phyloP scores from a whole-genome alignment of 2,797 vertebrate genomes.

The Hoplostethus atlanticus region DNA sequence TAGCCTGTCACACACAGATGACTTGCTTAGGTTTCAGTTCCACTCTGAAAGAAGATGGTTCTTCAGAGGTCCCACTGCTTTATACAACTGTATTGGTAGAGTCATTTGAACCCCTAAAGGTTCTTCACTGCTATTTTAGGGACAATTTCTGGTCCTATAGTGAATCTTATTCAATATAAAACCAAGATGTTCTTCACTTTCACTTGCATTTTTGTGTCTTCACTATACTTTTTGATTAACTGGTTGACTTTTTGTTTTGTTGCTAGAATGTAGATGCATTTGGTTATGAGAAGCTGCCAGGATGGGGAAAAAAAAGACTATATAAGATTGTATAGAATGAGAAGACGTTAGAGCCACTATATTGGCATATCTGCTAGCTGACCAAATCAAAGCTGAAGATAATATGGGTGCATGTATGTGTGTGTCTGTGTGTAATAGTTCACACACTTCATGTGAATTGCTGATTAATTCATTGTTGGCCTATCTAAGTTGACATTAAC shows the following conservation, averaged over 20 bases:
- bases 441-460: background rate
- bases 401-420: background rate
- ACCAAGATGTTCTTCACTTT: too few relatives aligned
- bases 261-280: background rate
- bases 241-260: too few relatives aligned
- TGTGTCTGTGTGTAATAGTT: background rate
- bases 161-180: too few relatives aligned
- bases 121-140: too few relatives aligned
- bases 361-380: background rate
- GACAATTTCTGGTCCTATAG: too few relatives aligned
- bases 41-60: background rate
- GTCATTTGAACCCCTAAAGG: background rate
- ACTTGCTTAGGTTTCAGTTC: too few relatives aligned
- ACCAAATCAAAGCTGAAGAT: background rate
- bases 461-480: background rate
- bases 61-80: constrained; percentile 21
- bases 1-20: background rate
- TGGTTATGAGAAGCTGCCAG: background rate
- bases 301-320: too few relatives aligned
- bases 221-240: too few relatives aligned
- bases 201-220: too few relatives aligned
- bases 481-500: background rate
- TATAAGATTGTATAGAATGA: too few relatives aligned
- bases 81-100: background rate
- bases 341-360: too few relatives aligned